Percentiles rank a stretch among this genome's conserved stretches.
Evolutionary conservation across 2,113 vertebrate species (phyloP).

Genomic region (Cynocephalus volans): DNA sequence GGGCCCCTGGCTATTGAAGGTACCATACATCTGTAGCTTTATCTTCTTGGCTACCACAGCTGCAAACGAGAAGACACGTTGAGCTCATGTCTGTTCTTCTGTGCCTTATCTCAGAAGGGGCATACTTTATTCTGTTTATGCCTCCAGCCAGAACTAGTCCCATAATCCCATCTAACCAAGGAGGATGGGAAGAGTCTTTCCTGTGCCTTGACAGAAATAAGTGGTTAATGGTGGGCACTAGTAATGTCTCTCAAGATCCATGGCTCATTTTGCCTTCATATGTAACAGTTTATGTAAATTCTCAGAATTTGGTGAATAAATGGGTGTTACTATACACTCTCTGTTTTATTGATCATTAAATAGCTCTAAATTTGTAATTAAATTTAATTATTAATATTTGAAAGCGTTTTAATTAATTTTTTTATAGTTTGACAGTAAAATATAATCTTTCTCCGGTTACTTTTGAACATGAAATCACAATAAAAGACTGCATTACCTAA

Average conservation of each 20-base stretch:
- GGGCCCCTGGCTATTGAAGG: background rate
- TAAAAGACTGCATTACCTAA: background rate
- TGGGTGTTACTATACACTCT: background rate
- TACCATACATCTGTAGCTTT: background rate
- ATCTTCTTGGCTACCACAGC: background rate
- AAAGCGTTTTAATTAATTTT: background rate
- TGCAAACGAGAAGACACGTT: background rate
- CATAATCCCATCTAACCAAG: background rate
- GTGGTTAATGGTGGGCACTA: background rate
- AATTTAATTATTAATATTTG: constrained; percentile 42
- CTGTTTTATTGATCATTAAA: constrained; percentile 4
- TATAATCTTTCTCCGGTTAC: background rate
- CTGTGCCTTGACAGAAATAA: background rate
- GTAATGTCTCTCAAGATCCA: background rate
- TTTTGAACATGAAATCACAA: background rate
- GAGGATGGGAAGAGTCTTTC: background rate
- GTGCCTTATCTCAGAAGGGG: background rate
- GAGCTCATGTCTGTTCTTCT: background rate
- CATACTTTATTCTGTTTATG: background rate
- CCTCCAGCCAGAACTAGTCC: background rate
- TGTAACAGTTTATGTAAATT: background rate
- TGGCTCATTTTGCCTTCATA: background rate
- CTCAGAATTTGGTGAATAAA: background rate
- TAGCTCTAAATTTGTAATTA: background rate
- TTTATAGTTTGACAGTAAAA: background rate